Percentiles rank a stretch among this genome's conserved stretches.
These are phyloP conservation scores for Junonia oenone DNA, from an alignment of 2,888 invertebrate genomes.

Conservation along the genomic window DNA sequence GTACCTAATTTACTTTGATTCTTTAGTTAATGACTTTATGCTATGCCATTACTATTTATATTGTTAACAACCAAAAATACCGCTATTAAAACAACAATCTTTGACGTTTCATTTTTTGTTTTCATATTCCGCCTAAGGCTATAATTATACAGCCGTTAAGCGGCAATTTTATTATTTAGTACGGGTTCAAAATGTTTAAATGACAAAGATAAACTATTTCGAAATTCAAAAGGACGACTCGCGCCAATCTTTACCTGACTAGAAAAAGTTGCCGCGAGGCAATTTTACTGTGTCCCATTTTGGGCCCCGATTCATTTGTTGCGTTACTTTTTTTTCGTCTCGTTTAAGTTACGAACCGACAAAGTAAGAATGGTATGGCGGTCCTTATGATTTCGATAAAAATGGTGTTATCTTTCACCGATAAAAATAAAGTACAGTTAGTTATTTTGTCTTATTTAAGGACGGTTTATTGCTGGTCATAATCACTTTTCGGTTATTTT, in stretches of 20 bases:
- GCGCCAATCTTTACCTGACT: conserved; percentile 53
- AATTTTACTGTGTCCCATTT: conserved; percentile 51
- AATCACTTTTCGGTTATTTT: not conserved
- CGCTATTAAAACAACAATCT: not conserved
- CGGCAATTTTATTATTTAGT: conserved; percentile 11
- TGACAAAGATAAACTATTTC: conserved; percentile 24
- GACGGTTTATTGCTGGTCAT: not conserved
- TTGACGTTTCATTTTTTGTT: conserved; percentile 1
- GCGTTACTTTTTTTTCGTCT: conserved; percentile 36
- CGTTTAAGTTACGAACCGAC: conserved; percentile 39
- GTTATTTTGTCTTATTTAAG: conserved; percentile 5
- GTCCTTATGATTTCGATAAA: conserved; percentile 3
- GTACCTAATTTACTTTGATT: no score
- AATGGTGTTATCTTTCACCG: conserved; percentile 3
- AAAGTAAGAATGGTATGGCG: conserved; percentile 30
- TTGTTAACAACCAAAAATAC: not conserved
- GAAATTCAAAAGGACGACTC: conserved; percentile 36
- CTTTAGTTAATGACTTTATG: no score
- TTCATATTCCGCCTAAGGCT: not conserved
- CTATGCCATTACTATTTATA: no score
- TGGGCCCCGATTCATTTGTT: conserved; percentile 57
- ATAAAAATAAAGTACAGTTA: conserved; percentile 6
- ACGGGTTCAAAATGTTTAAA: conserved; percentile 6
- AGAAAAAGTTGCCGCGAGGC: conserved; percentile 46
- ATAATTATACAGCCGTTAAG: conserved; percentile 14